Base-by-base conservation (phyloP, 2,888 invertebrate genomes). In the Falcaria lacertinaria region DNA sequence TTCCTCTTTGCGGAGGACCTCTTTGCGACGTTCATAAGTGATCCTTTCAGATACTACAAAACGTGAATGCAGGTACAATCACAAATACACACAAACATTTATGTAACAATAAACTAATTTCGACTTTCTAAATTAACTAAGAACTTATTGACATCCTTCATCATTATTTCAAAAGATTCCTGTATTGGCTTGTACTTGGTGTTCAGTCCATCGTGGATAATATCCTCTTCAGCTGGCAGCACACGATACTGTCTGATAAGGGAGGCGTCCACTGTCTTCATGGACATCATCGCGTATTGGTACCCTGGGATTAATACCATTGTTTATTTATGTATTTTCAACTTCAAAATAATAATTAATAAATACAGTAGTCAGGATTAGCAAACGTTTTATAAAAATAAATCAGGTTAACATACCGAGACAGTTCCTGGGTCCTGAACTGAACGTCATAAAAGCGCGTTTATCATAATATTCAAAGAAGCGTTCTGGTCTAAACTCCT, bases 401-500 rank as follows among this genome's bases (percentile, higher is more conserved):
- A n/a, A n/a, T n/a, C n/a, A n/a, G n/a, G n/a, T n/a, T n/a, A n/a
- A n/a, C 19, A 4, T 6, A 19, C 80, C 79, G 32, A 75, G 19
- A 44, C 80, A 80, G 38, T 59, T 64, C 36, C 80, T 64, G 0
- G 72, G 64, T 15, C 77, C 76, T 13, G 60, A 46, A 17, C 77
- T 75, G 42, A 79, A 80, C 0, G 74, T 57, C 13, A 77, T 51
- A 42, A 60, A 79, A 0, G 70, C 66, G 33, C 76, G 64, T 7
- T 41, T 44, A 4, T 46, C 52, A 1, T 56, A 39, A 0, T 49
- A 8, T 2, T 55, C 55, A 0, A 74, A 34, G 48, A 80, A 81
- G 4, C 80, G 54, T 1, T 77, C 76, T 0, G 80, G 81, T 1
- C 57, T 47, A 50, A 76, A 80, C 44, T 48, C 34, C 2, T 75